Base-by-base conservation (phyloP, 2,113 vertebrate species). In the Sceloporus tristichus region DNA sequence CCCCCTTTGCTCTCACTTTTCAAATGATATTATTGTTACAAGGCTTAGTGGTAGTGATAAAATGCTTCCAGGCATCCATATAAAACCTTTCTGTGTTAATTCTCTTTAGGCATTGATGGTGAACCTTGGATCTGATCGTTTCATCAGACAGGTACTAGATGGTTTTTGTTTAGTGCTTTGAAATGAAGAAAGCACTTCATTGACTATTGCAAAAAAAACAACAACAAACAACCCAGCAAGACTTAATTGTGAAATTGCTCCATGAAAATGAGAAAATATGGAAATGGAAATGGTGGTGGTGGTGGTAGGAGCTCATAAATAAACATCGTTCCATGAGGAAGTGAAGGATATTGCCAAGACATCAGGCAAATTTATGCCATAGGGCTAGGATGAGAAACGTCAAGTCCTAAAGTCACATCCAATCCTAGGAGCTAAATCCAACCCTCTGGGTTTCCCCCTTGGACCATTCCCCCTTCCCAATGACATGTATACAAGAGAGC, bases 101-200 rank as follows among this genome's bases (percentile, higher is more conserved):
- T 86, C 87, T 71, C 56, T 79, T 83, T 90, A 99, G 99, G 98
- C 98, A 90, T 97, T 99, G 94, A 99, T 99, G 98, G 98, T 99
- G 79, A 98, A 99, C 96, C 95, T 99, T 84, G 98, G 98, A 93
- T 98, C 98, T 4, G 98, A 99, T 96, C 97, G 98, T 91, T 99
- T 99, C 96, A 98, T 99, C 92, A 97, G 98, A 94, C 99, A 99
- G 98, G 99, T 99, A 95, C 84, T 87, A 56, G 56, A 84, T 79
- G 77, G 56, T 40, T 86, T 89, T 0, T 1, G 56, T 90, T 42
- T 25, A 78, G 53, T 65, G 81, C 71, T 92, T 91, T 75, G 82
- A 25, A 73, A 59, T 6, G 19, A 59, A 53, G 53, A 71, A 65
- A 79, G 23, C 40, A 25, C 18, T 76, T 77, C 7, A 29, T 4